Conservation (phyloP, 2,888 invertebrate genomes). For the Anoplius nigerrimus region DNA sequence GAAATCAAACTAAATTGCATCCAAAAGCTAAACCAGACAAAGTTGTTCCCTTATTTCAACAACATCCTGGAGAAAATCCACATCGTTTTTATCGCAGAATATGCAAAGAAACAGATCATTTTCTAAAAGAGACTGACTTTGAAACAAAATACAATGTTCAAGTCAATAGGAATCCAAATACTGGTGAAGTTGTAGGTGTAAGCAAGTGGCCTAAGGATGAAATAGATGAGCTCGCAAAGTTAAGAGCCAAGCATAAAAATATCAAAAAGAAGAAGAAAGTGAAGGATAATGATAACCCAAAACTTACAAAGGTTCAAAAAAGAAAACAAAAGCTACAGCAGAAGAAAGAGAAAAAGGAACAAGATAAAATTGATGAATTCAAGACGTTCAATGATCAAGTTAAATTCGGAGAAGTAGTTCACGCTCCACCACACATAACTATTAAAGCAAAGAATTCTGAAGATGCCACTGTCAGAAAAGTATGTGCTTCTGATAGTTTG, state of each 20-base stretch:
- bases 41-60: conserved; percentile 78
- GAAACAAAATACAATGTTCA: conserved; percentile 80
- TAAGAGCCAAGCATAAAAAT: conserved; percentile 70
- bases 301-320: conserved; percentile 77
- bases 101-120: conserved; percentile 79
- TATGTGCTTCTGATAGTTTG: conserved; percentile 57
- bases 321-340: conserved; percentile 76
- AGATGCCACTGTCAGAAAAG: conserved; percentile 72
- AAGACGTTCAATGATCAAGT: conserved; percentile 78
- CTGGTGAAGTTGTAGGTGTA: conserved; percentile 76
- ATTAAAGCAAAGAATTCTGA: conserved; percentile 76
- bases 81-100: conserved; percentile 82
- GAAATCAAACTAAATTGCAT: conserved; percentile 35
- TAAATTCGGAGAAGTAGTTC: conserved; percentile 85
- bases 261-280: conserved; percentile 69
- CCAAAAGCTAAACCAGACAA: conserved; percentile 73
- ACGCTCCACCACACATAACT: conserved; percentile 83
- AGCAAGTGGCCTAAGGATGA: conserved; percentile 77
- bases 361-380: conserved; percentile 75
- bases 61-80: conserved; percentile 80
- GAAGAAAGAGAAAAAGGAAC: conserved; percentile 75
- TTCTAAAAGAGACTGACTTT: conserved; percentile 79
- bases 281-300: conserved; percentile 45
- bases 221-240: conserved; percentile 76
- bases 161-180: conserved; percentile 77